Evolutionary conservation across 2,797 vertebrate species (phyloP), one percentile per base, ranked within the genome.

Genomic region (Myripristis jacobus): DNA sequence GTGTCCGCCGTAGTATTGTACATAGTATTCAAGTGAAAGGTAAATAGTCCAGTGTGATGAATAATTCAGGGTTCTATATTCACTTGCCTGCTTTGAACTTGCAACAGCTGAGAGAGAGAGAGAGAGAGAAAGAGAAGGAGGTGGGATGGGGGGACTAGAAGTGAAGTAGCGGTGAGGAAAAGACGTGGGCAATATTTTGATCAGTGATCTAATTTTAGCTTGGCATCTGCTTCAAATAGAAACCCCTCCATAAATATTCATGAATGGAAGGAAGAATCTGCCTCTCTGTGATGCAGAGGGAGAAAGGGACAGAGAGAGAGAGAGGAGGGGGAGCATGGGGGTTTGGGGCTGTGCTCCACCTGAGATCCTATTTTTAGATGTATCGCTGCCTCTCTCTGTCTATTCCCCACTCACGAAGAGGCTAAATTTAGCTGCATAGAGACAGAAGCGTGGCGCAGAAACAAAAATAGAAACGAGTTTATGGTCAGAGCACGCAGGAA

Each of bases 241-340:
- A 86, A 66, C 66, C 8, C 61, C 60, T 2, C 69, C 57, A 86
- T 92, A 71, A 89, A 93, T 93, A 93, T 93, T 93, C 82, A 92
- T 93, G 92, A 91, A 89, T 87, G 86, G 77, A 73, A 76, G 84
- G 79, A 77, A 67, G 83, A 82, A 66, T 76, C 27, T 70, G 65
- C 73, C 53, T 77, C 81, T 84, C 56, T 74, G 77, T 36, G 60
- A 80, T 81, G 82, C 63, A 36, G 79, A 71, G 57, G 54, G 66
- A 72, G 69, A 69, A 25, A 43, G 44, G 13, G 64, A 15, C 67
- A 21, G 69, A 66, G 54, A 55, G 25, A 34, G 53, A 31, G 25
- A 55, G 22, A 70, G 55, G 27, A 70, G 44, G 53, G 46, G 54
- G 60, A 29, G 27, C 27, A 29, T 31, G 29, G 59, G 62, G 38